These are phyloP conservation scores for Diphyllodes magnificus DNA, from an alignment of 2,113 vertebrate species.

Conservation along the genomic window DNA sequence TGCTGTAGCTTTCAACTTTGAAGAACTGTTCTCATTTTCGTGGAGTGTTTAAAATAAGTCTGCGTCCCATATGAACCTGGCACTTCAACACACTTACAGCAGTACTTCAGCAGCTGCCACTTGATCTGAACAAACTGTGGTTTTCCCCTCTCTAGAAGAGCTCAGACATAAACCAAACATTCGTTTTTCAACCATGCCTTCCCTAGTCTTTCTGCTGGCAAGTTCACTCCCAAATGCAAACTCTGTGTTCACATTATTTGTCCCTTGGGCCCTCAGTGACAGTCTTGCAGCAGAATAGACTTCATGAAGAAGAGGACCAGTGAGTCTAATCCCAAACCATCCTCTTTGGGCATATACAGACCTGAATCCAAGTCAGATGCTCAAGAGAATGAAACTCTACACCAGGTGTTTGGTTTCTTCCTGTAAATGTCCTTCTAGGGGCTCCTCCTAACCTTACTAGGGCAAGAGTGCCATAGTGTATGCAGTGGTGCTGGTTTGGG, in stretches of 20 bases:
- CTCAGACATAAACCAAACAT: background rate
- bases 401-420: background rate
- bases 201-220: background rate
- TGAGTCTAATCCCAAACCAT: background rate
- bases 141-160: background rate
- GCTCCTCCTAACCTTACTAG: background rate
- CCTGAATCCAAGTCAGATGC: background rate
- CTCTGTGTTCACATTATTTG: background rate
- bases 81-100: background rate
- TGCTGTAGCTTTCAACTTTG: slow-evolving; percentile 8
- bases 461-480: background rate
- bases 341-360: background rate
- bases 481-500: background rate
- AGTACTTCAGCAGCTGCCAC: background rate
- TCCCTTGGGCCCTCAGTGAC: background rate
- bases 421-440: background rate
- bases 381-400: background rate
- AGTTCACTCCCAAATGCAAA: background rate
- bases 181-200: background rate
- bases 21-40: slow-evolving; percentile 7
- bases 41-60: background rate
- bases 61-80: background rate
- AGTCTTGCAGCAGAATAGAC: background rate
- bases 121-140: background rate
- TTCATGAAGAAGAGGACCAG: background rate